A percentile compares a stretch with the other conserved stretches of the same genome.
phyloP scores from a whole-genome alignment of 2,113 vertebrate species.

The Leucopsar rothschildi region DNA sequence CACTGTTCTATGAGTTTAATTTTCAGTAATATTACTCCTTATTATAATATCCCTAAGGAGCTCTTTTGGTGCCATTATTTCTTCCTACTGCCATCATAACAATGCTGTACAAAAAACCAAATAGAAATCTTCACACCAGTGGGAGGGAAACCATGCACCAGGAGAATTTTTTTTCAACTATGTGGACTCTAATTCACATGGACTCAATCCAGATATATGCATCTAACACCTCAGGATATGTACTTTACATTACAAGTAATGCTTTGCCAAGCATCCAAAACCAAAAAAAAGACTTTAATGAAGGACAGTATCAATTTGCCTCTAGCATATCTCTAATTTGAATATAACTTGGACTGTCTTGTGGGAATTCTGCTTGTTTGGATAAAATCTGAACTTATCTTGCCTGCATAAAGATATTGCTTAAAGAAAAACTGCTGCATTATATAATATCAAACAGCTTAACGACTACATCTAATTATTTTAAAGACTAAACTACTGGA shows the following conservation, averaged over 20 bases:
- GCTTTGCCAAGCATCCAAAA: neutral
- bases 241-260: neutral
- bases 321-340: neutral
- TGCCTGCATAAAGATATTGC: neutral
- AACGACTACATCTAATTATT: constrained; percentile 31
- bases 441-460: constrained; percentile 30
- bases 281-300: neutral
- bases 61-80: neutral
- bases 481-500: constrained; percentile 3
- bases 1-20: neutral
- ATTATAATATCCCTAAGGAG: neutral
- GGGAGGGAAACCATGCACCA: neutral
- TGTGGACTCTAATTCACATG: neutral
- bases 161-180: neutral
- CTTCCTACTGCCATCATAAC: neutral
- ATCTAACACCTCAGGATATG: neutral
- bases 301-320: constrained; percentile 1
- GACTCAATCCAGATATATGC: neutral
- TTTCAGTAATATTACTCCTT: neutral
- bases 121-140: neutral
- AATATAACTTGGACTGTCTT: constrained; percentile 20
- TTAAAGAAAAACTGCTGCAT: constrained; percentile 6
- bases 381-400: constrained; percentile 39
- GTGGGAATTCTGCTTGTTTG: constrained; percentile 23
- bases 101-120: neutral